phyloP scores from a whole-genome alignment of 2,797 vertebrate genomes.

The Intellagama lesueurii region DNA sequence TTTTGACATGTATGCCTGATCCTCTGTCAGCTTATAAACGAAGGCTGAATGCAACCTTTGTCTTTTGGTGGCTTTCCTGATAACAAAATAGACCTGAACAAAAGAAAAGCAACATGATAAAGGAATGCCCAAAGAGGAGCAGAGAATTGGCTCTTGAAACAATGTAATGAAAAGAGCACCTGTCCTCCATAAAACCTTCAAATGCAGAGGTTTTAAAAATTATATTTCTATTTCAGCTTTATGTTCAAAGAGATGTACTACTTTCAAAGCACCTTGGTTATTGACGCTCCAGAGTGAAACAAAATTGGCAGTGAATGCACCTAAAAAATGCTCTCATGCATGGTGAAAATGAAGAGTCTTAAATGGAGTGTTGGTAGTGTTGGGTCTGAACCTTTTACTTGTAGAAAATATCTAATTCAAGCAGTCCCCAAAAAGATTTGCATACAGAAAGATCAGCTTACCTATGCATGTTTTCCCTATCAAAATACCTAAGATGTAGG shows the following conservation, averaged over 20 bases:
- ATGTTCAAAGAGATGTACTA: conserved; percentile 41
- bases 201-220: conserved; percentile 41
- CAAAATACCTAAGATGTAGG: not conserved
- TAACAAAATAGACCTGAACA: conserved; percentile 3
- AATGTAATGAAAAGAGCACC: conserved; percentile 43
- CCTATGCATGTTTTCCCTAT: not conserved
- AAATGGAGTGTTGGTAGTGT: not conserved
- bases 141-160: conserved; percentile 26
- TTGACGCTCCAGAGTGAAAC: conserved; percentile 18
- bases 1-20: not conserved
- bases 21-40: too few species aligned
- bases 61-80: not conserved
- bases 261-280: conserved; percentile 30
- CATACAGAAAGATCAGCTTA: not conserved
- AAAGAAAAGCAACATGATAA: conserved; percentile 21
- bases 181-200: conserved; percentile 43
- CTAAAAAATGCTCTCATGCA: conserved; percentile 25
- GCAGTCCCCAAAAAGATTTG: not conserved
- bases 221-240: conserved; percentile 47
- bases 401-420: conserved; percentile 28
- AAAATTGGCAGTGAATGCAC: conserved; percentile 39
- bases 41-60: not conserved
- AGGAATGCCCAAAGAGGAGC: not conserved
- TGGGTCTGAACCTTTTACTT: conserved; percentile 14
- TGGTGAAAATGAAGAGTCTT: conserved; percentile 16